Base-by-base conservation (phyloP, 1,140 invertebrate genomes). In the Lutraria rhynchaena region DNA sequence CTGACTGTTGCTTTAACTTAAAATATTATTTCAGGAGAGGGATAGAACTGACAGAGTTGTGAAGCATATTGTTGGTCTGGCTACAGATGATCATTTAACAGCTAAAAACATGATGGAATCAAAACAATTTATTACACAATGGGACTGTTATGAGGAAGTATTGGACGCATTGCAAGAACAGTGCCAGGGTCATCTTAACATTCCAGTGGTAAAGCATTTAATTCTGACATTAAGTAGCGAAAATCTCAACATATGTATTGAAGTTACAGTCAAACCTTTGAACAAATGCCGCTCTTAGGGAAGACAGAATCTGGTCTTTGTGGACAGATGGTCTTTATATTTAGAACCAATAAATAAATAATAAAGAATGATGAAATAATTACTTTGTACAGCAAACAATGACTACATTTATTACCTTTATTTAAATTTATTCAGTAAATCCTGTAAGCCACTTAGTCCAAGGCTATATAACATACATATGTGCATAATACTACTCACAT, bases 121-220 rank as follows among this genome's bases (percentile, higher is more conserved):
- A 5, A 19, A 57, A 19, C 29, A 70, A 22, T 15, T 46, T 11
- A 71, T 81, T 27, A 49, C n/a, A 11, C 27, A 49, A 11, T 81
- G 78, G 63, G 61, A 58, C 15, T 82, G 81, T 49, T 82, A 82
- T 65, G 70, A 75, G 31, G 24, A 76, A 13, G 71, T 58, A 17
- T 24, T 82, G 5, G 71, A 82, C 13, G 3, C 17, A n/a, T 17
- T 69, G 15, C 49, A 69, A 0, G 19, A 22, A 1, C 9, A 29
- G 1, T 82, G 81, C 35, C 17, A 60, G 24, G 13, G 17, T 17
- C 41, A 71, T 17, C 69, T 76, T 33, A 76, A 83, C 53, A 67
- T 83, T 75, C 63, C 63, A 22, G 55, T 44, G 41, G 71, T 75
- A 41, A 60, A 7, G 13, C 9, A 61, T 31, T 9, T 31, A n/a